Percentiles rank a stretch among this genome's conserved stretches.
These are phyloP conservation scores for Heterotilapia buettikoferi DNA, from an alignment of 2,113 vertebrate genomes.

Conservation along the genomic window DNA sequence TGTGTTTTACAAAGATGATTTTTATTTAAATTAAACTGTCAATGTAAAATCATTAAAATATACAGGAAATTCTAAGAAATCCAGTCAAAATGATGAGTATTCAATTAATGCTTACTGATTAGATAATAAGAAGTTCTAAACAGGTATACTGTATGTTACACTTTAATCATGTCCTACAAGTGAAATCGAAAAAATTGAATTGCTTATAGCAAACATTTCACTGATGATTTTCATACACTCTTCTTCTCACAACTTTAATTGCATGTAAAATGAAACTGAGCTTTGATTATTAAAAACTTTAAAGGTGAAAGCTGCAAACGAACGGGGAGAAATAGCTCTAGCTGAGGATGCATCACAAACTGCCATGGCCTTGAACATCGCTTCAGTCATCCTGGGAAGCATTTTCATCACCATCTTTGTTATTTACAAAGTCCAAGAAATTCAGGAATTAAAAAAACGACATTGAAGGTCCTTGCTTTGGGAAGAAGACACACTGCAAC, in stretches of 20 bases:
- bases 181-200: neutral
- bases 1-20: neutral
- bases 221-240: neutral
- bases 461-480: neutral
- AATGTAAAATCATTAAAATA: neutral
- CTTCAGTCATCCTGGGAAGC: constrained; percentile 47
- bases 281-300: neutral
- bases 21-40: neutral
- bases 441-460: neutral
- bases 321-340: neutral
- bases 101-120: neutral
- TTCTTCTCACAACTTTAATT: neutral
- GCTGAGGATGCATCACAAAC: constrained; percentile 51
- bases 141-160: neutral
- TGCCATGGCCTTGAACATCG: constrained; percentile 59
- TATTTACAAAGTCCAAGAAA: neutral
- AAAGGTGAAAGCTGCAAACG: constrained; percentile 9
- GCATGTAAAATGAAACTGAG: neutral
- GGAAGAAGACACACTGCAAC: neutral
- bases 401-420: constrained; percentile 18
- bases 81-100: neutral
- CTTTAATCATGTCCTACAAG: neutral
- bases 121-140: neutral
- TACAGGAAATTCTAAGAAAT: neutral
- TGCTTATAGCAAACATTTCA: neutral